Evolutionary conservation across 2,113 vertebrate species (phyloP), one percentile per base, ranked within the genome.

Genomic region (Gavia stellata): DNA sequence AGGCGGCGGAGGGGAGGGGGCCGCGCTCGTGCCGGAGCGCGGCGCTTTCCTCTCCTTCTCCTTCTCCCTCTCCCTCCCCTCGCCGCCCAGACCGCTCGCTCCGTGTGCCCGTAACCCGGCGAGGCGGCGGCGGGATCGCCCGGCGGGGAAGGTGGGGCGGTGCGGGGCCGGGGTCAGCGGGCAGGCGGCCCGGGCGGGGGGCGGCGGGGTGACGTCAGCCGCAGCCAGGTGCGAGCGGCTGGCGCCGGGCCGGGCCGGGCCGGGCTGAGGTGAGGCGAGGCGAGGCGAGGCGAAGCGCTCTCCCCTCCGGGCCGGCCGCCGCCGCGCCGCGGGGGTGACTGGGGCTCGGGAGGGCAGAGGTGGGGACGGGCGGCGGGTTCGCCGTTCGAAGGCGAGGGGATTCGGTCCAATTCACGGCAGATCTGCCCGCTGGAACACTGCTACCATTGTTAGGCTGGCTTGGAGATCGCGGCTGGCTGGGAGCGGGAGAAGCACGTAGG

Each of bases 401-500:
- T 68, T 20, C 74, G n/a, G 11, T 67, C 9, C 36, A 10, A 1
- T 55, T 6, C 4, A 2, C 68, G 73, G 88, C 70, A 61, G 45
- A 12, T 89, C 61, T 80, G 84, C 65, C 90, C 31, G 38, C 65
- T 14, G 72, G 79, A 90, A 95, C 77, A 55, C 67, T 85, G 94
- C 90, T 73, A 74, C 94, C 90, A 91, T 95, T 97, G 90, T 97
- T 96, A 49, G 58, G 73, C 67, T n/a, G 87, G 72, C 73, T 20
- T 0, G 65, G 65, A n/a, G 89, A 84, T 40, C 89, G 84, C 73
- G 83, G 89, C 52, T 58, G 84, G 66, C 82, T 31, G 77, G 38
- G n/a, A 56, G 86, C 86, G 2, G 61, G 63, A 62, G 68, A 15
- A 90, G 66, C 80, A 3, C 85, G 75, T 23, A 78, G 86, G 77